Percentiles rank a stretch among this genome's conserved stretches.
Conservation (phyloP, 2,113 vertebrate species). For the Tachuris rubrigastra region DNA sequence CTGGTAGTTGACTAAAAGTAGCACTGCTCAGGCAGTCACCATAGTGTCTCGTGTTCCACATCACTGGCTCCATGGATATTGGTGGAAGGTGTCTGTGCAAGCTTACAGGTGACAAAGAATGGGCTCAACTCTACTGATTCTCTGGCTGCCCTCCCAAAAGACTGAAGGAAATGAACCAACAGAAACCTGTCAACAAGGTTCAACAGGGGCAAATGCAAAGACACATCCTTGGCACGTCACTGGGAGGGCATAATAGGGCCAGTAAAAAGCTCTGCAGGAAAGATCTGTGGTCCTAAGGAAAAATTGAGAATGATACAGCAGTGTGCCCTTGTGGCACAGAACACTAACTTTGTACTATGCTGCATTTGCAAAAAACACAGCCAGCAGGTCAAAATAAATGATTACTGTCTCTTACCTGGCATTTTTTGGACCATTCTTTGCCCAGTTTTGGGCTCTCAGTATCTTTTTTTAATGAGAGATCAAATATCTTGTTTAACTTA, state of each 20-base stretch:
- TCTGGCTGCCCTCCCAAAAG: not conserved
- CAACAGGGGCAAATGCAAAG: not conserved
- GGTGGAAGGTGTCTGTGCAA: not conserved
- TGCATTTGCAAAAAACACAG: not conserved
- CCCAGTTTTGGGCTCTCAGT: not conserved
- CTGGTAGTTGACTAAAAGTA: not conserved
- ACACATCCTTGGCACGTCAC: too few relatives aligned
- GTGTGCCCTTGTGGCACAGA: not conserved
- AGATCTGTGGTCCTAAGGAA: not conserved
- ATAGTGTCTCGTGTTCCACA: not conserved
- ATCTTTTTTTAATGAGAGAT: not conserved
- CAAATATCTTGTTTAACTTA: not conserved
- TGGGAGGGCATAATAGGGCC: not conserved
- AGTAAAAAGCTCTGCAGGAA: not conserved
- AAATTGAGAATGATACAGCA: not conserved
- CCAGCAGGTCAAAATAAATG: not conserved
- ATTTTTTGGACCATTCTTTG: not conserved
- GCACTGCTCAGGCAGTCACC: not conserved
- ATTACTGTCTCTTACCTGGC: not conserved
- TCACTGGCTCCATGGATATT: not conserved
- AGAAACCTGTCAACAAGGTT: not conserved
- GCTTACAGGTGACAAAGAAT: not conserved
- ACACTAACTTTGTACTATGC: accelerated
- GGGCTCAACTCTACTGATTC: too few relatives aligned
- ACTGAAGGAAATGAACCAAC: not conserved